Base-by-base conservation (phyloP, 2,113 vertebrate genomes). In the Entosphenus tridentatus region DNA sequence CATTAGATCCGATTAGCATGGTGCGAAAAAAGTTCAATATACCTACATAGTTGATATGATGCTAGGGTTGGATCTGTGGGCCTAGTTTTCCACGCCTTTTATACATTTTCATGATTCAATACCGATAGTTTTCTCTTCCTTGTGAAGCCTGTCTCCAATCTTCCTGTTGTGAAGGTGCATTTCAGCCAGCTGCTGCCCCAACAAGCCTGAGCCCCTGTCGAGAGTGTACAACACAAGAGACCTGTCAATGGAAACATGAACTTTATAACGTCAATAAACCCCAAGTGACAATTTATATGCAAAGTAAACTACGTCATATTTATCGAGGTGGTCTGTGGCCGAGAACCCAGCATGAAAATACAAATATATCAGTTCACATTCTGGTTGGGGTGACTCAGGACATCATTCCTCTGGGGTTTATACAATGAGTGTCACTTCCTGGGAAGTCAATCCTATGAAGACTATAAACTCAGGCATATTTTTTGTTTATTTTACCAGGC, bases 141-240 rank as follows among this genome's bases (percentile, higher is more conserved):
- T 83, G 69, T 73, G 78, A 39, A 80, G 62, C 70, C 73, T 80
- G 67, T 90, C 83, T 69, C 84, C 72, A 57, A 79, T 80, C 72
- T 73, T 80, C 75, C 81, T 80, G 77, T 96, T 98, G 71, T 90
- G 78, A 58, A 92, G 80, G 73, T 98, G 93, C 11, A 96, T 77
- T 71, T 89, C 84, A 56, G 88, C 90, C 57, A 98, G 76, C 57
- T 86, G 83, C 65, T 82, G 76, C 71, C 90, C 39, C 39, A 39
- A 39, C 92, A 13, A 98, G 79, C 56, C 78, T 79, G 56, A 78
- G 79, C 58, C 86, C 81, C 56, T 83, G 80, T 71, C 92, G 96
- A 73, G 17, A 70, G 68, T 54, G 55, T 54, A 55, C 14, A 3
- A 62, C 16, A 39, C 14, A 70, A n/a, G 16, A 62, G 21, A 18